Percentiles rank a stretch among this genome's conserved stretches.
These are phyloP conservation scores for Intellagama lesueurii DNA, from an alignment of 2,797 vertebrate species.

Conservation along the genomic window DNA sequence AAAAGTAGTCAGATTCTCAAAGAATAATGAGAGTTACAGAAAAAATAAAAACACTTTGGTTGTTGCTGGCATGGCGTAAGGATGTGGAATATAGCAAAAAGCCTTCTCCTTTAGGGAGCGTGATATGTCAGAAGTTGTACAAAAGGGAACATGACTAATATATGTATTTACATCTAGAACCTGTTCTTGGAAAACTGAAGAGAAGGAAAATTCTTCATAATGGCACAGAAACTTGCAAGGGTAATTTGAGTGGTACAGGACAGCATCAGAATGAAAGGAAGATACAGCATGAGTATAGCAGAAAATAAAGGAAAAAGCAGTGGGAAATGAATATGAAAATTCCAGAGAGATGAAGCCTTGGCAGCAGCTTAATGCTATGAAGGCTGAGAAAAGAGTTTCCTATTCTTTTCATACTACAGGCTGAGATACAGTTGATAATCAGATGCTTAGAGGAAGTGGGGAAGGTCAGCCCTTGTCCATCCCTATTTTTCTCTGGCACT, in stretches of 20 bases:
- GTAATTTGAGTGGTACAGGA: background rate
- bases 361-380: background rate
- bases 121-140: background rate
- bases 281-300: background rate
- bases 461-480: background rate
- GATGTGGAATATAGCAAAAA: background rate
- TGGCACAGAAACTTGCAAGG: background rate
- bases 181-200: background rate
- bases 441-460: background rate
- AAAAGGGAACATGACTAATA: background rate
- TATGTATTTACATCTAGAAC: background rate
- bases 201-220: background rate
- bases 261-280: background rate
- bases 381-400: background rate
- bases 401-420: background rate
- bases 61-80: background rate
- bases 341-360: background rate
- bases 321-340: background rate
- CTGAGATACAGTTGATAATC: background rate
- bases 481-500: background rate
- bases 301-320: background rate
- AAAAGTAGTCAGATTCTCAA: background rate
- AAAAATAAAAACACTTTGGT: background rate
- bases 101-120: background rate
- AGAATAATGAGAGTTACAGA: too few relatives aligned